Evolutionary conservation across 1,140 invertebrate genomes (phyloP).

Genomic region (Neomicropteryx cornuta): DNA sequence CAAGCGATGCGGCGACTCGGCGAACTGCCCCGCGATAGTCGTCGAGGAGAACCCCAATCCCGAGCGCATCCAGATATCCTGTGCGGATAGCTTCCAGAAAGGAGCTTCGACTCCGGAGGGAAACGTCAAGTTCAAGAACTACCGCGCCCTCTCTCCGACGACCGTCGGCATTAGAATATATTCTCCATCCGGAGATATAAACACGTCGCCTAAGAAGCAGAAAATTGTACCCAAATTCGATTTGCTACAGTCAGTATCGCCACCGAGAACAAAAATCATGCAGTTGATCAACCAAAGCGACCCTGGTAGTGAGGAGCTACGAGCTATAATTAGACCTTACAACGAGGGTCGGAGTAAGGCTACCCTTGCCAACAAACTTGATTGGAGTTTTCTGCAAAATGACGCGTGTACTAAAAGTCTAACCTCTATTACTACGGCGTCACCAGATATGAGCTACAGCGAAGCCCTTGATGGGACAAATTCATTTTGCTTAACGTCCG

Average conservation of each 20-base stretch:
- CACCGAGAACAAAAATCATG: conserved; percentile 27
- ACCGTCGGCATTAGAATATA: conserved; percentile 22
- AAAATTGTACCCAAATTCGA: conserved; percentile 29
- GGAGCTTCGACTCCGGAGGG: conserved; percentile 24
- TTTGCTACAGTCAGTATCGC: conserved; percentile 22
- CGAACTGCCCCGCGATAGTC: not conserved
- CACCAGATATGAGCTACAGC: no score
- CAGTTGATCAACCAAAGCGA: conserved; percentile 29
- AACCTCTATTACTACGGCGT: no score
- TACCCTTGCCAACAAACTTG: no score
- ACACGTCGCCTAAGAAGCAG: conserved; percentile 22
- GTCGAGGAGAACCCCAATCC: conserved; percentile 10
- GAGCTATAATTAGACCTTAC: conserved; percentile 27
- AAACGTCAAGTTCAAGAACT: conserved; percentile 26
- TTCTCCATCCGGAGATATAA: conserved; percentile 26
- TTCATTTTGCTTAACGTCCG: no score
- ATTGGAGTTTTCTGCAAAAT: no score
- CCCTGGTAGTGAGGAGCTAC: conserved; percentile 26
- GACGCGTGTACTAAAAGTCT: no score
- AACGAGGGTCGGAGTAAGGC: conserved; percentile 6
- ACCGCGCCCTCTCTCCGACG: conserved; percentile 21
- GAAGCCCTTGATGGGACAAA: no score
- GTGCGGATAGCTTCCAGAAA: conserved; percentile 19
- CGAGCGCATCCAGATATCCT: conserved; percentile 22
- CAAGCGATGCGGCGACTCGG: no score